Conservation (phyloP, 2,797 vertebrate genomes). For the Danio tinwini region DNA sequence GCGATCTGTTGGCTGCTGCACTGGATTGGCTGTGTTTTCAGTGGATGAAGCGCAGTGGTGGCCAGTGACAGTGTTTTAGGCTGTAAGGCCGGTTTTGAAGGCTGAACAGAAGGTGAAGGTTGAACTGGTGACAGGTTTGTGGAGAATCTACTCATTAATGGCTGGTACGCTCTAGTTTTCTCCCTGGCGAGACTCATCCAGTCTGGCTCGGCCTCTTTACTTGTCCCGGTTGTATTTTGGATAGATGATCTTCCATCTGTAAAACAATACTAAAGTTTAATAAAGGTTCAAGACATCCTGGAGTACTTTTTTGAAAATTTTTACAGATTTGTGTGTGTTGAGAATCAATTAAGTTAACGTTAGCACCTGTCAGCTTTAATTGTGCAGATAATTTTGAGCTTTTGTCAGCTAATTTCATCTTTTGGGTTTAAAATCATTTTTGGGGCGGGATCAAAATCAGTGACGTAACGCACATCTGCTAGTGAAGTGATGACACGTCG, state of each 20-base stretch:
- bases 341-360: no score
- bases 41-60: slow-evolving; percentile 25
- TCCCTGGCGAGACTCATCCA: slow-evolving; percentile 80
- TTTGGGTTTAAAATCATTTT: no score
- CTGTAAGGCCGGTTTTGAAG: slow-evolving; percentile 61
- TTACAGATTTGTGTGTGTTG: no score
- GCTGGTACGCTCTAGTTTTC: slow-evolving; percentile 73
- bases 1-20: slow-evolving; percentile 6
- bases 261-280: background rate
- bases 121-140: slow-evolving; percentile 26
- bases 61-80: slow-evolving; percentile 17
- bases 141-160: slow-evolving; percentile 46
- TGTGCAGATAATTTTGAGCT: no score
- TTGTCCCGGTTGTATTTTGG: slow-evolving; percentile 22
- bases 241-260: slow-evolving; percentile 20
- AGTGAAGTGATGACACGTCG: no score
- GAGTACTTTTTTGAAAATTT: no score
- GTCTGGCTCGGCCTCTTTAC: slow-evolving; percentile 65
- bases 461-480: no score
- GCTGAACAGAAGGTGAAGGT: slow-evolving; percentile 2
- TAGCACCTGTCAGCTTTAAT: no score
- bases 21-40: slow-evolving; percentile 28
- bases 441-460: no score
- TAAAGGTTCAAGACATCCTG: no score
- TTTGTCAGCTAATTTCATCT: no score